phyloP scores from a whole-genome alignment of 2,797 vertebrate genomes.

The Ctenopoma kingsleyae region DNA sequence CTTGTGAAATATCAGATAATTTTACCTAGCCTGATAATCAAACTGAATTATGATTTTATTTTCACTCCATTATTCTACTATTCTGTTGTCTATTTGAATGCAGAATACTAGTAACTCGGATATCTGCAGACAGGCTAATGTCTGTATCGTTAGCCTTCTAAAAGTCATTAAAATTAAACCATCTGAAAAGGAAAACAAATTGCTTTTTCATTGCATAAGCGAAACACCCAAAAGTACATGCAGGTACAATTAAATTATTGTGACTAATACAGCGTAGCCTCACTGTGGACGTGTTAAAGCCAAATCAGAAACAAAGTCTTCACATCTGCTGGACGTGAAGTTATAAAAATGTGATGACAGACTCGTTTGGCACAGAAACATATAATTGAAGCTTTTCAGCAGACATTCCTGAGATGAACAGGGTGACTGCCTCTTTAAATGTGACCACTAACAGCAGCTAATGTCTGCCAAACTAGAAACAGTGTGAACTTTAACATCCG shows the following conservation, averaged over 20 bases:
- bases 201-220: background rate
- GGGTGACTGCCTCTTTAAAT: constrained; percentile 72
- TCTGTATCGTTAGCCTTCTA: background rate
- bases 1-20: background rate
- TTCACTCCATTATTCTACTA: background rate
- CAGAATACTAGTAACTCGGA: background rate
- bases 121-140: background rate
- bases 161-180: background rate
- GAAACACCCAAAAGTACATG: no score
- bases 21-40: background rate
- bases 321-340: background rate
- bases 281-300: background rate
- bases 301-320: constrained; percentile 1
- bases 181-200: background rate
- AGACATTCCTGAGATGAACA: constrained; percentile 48
- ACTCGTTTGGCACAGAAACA: constrained; percentile 34
- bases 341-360: constrained; percentile 1
- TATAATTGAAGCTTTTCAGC: constrained; percentile 40
- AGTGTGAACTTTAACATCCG: background rate
- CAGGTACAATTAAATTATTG: no score
- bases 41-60: background rate
- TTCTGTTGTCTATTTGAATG: background rate
- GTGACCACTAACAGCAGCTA: background rate
- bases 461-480: background rate
- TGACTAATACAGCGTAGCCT: background rate